Percentiles rank a stretch among this genome's conserved stretches.
Conservation (phyloP, 1,140 invertebrate genomes). For the Gryon sp. region DNA sequence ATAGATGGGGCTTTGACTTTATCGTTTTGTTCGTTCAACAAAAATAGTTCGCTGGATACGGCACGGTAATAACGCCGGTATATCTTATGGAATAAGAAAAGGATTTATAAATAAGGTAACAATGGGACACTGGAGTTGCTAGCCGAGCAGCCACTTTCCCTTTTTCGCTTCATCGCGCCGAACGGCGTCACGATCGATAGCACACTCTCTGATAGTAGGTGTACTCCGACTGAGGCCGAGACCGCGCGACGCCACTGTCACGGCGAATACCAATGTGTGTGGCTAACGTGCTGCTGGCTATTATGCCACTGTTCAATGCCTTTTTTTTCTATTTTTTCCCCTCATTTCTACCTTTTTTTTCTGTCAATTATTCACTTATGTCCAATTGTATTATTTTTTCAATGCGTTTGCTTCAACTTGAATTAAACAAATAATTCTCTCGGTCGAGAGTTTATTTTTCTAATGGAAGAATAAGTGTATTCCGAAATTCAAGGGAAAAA, state of each 20-base stretch:
- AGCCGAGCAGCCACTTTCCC: slow-evolving; percentile 69
- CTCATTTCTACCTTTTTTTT: background rate
- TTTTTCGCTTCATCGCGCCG: slow-evolving; percentile 69
- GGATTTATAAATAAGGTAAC: slow-evolving; percentile 30
- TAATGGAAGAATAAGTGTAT: no score
- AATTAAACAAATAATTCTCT: background rate
- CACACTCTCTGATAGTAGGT: slow-evolving; percentile 64
- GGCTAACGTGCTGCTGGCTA: slow-evolving; percentile 14
- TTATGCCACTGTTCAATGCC: slow-evolving; percentile 23
- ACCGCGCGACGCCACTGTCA: slow-evolving; percentile 59
- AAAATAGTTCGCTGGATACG: no score
- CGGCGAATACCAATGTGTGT: slow-evolving; percentile 8
- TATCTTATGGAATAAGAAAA: slow-evolving; percentile 12
- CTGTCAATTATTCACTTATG: background rate
- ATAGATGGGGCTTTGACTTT: no score
- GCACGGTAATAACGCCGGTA: background rate
- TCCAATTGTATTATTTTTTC: background rate
- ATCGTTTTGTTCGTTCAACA: no score
- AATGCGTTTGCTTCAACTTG: slow-evolving; percentile 4
- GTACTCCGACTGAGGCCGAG: slow-evolving; percentile 47
- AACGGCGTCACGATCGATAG: slow-evolving; percentile 73
- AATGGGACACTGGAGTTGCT: slow-evolving; percentile 44
- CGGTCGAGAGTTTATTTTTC: no score
- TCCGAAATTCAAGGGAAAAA: no score
- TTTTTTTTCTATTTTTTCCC: slow-evolving; percentile 17